phyloP scores from a whole-genome alignment of 2,888 invertebrate genomes.

The Drosophila aldrichi region DNA sequence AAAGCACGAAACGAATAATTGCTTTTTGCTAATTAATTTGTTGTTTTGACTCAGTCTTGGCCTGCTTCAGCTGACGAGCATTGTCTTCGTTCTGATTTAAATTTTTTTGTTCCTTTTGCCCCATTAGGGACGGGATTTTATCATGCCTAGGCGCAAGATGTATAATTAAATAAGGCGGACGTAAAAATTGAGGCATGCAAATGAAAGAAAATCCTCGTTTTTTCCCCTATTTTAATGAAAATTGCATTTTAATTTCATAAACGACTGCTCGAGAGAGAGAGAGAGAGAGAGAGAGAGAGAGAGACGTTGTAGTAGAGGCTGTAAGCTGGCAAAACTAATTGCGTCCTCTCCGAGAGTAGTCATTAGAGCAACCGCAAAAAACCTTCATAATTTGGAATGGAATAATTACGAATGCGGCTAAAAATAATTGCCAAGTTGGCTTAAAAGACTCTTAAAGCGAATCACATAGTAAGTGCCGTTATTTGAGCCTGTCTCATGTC shows the following conservation, averaged over 20 bases:
- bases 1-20: slow-evolving; percentile 77
- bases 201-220: slow-evolving; percentile 30
- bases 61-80: slow-evolving; percentile 32
- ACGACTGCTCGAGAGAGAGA: slow-evolving; percentile 25
- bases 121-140: slow-evolving; percentile 48
- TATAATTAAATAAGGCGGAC: slow-evolving; percentile 66
- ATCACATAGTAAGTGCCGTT: slow-evolving; percentile 47
- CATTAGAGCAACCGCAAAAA: slow-evolving; percentile 57
- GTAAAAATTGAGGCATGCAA: slow-evolving; percentile 3
- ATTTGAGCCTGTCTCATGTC: slow-evolving; percentile 19
- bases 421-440: slow-evolving; percentile 82
- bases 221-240: slow-evolving; percentile 56
- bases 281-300: not conserved
- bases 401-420: slow-evolving; percentile 70
- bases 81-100: slow-evolving; percentile 25
- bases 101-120: slow-evolving; percentile 31
- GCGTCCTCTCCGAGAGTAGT: slow-evolving; percentile 26
- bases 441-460: slow-evolving; percentile 70
- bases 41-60: slow-evolving; percentile 76
- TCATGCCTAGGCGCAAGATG: slow-evolving; percentile 44
- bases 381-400: slow-evolving; percentile 84
- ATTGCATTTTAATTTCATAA: slow-evolving; percentile 82
- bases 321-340: slow-evolving; percentile 66
- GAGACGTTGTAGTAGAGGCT: not conserved
- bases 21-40: slow-evolving; percentile 85